These are phyloP conservation scores for Diogma glabrata DNA, from an alignment of 2,888 invertebrate species.

Conservation along the genomic window DNA sequence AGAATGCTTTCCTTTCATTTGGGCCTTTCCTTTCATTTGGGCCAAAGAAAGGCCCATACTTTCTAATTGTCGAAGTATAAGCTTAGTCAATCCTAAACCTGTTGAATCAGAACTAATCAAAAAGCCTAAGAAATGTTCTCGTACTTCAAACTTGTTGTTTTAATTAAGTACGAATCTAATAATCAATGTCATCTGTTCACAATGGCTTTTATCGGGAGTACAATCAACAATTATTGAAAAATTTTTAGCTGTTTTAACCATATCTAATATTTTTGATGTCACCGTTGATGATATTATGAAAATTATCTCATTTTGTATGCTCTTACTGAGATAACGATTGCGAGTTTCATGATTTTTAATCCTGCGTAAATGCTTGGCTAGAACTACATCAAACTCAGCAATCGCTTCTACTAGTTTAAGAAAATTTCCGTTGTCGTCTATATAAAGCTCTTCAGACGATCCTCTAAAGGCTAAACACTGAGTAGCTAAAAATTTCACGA, in stretches of 20 bases:
- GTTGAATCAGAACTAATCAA: neutral
- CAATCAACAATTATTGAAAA: neutral
- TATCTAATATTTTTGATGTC: neutral
- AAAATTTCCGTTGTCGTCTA: conserved; percentile 9
- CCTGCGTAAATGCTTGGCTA: neutral
- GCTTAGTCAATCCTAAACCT: neutral
- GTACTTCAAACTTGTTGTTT: neutral
- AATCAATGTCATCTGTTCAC: neutral
- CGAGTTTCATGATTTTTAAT: neutral
- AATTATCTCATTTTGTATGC: neutral
- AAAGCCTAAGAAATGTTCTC: neutral
- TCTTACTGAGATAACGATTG: neutral
- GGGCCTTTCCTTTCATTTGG: neutral
- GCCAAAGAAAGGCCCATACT: neutral
- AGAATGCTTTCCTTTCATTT: neutral
- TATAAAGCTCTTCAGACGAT: conserved; percentile 7
- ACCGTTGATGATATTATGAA: neutral
- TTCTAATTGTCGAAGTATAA: neutral
- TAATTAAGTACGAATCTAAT: neutral
- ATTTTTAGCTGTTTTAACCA: neutral
- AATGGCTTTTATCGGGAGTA: neutral
- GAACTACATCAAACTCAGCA: conserved; percentile 10
- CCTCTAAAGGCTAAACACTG: conserved; percentile 13
- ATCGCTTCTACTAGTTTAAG: conserved; percentile 11
- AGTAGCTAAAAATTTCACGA: conserved; percentile 10